phyloP scores from a whole-genome alignment of 2,113 vertebrate species.

The Malaclemys terrapin region DNA sequence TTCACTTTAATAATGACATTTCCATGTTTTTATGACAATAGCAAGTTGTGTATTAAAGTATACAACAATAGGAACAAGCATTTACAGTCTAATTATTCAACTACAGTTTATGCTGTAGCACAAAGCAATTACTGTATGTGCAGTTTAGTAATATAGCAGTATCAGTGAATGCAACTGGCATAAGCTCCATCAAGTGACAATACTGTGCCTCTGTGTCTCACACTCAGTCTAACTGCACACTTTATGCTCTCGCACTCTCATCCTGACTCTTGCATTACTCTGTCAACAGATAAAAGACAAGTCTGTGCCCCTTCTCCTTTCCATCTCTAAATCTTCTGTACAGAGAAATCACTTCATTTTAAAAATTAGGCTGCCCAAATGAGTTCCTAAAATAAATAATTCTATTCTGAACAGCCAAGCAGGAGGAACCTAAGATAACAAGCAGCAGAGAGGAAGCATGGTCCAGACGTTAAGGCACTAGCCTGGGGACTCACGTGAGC shows the following conservation, averaged over 20 bases:
- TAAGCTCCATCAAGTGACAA: conserved; percentile 25
- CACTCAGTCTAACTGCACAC: background rate
- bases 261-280: conserved; percentile 12
- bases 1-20: conserved; percentile 1
- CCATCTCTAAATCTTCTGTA: conserved; percentile 46
- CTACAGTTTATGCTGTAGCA: background rate
- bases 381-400: conserved; percentile 8
- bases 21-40: background rate
- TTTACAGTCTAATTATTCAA: conserved; percentile 40
- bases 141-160: conserved; percentile 43
- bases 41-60: conserved; percentile 44
- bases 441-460: background rate
- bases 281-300: background rate
- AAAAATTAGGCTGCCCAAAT: conserved; percentile 5
- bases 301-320: background rate
- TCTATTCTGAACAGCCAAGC: background rate
- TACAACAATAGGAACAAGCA: conserved; percentile 47
- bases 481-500: rapidly evolving
- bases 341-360: conserved; percentile 25
- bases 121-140: conserved; percentile 47
- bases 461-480: background rate
- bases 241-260: background rate
- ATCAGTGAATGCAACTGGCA: conserved; percentile 19
- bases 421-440: background rate
- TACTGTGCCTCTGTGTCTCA: background rate